phyloP scores from a whole-genome alignment of 2,888 invertebrate genomes.

The Aspidiotus destructor region DNA sequence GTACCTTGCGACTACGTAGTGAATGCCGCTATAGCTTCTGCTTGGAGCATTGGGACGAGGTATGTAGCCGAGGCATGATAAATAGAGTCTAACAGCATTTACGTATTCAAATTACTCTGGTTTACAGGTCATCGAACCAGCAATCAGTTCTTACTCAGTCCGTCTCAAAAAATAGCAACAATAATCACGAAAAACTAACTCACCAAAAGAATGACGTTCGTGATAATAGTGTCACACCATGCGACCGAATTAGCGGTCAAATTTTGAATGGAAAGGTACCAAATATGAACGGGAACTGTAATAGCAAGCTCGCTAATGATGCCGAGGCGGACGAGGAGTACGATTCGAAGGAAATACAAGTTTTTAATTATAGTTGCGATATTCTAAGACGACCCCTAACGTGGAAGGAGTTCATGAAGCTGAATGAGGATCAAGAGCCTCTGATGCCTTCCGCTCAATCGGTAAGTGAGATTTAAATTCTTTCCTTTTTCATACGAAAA shows the following conservation, averaged over 20 bases:
- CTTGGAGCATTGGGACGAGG: constrained; percentile 45
- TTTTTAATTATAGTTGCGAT: constrained; percentile 26
- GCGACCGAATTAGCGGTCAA: too few relatives aligned
- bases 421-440: constrained; percentile 40
- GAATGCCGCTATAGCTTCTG: constrained; percentile 51
- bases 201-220: too few relatives aligned
- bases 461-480: constrained; percentile 4
- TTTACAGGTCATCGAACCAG: too few relatives aligned
- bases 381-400: constrained; percentile 53
- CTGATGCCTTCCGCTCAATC: constrained; percentile 17
- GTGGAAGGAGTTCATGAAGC: constrained; percentile 59
- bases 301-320: too few relatives aligned
- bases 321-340: not conserved
- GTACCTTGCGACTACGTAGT: constrained; percentile 60
- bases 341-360: constrained; percentile 10
- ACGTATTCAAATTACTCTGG: not conserved
- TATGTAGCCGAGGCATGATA: constrained; percentile 40
- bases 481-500: too few relatives aligned
- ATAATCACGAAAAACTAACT: too few relatives aligned
- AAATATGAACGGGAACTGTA: too few relatives aligned
- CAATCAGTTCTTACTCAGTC: too few relatives aligned
- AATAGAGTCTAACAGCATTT: not conserved
- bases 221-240: too few relatives aligned
- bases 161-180: too few relatives aligned
- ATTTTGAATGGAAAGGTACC: too few relatives aligned